Conservation (phyloP, 2,113 vertebrate genomes). For the Buteo buteo region DNA sequence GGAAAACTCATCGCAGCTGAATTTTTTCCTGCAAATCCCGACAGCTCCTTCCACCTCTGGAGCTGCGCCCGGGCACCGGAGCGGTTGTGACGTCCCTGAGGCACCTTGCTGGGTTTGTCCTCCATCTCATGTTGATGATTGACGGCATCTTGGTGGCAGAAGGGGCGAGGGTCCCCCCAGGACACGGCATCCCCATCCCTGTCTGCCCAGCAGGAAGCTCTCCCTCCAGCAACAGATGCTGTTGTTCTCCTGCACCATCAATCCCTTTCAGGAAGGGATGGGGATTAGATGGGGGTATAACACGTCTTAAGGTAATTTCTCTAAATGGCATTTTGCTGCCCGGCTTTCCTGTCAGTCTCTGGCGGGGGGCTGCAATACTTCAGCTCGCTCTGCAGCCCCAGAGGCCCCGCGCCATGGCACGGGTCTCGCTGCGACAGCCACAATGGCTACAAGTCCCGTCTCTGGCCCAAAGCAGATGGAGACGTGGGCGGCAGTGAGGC, state of each 20-base stretch:
- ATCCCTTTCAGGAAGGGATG: background rate
- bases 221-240: slow-evolving; percentile 23
- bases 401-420: rapidly evolving
- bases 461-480: background rate
- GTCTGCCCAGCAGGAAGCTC: background rate
- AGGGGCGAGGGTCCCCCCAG: background rate
- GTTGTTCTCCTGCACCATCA: background rate
- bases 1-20: background rate
- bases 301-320: background rate
- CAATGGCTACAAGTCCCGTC: background rate
- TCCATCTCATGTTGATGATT: background rate
- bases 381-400: background rate
- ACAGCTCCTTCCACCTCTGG: background rate
- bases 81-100: background rate
- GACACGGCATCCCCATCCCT: rapidly evolving
- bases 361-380: rapidly evolving
- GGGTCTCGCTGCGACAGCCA: rapidly evolving
- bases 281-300: background rate
- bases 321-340: background rate
- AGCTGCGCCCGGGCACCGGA: rapidly evolving
- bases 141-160: background rate
- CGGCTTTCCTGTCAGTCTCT: rapidly evolving
- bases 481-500: background rate
- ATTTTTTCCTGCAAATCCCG: background rate
- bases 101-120: background rate